Base-by-base conservation (phyloP, 2,888 invertebrate genomes). In the Nasonia oneida region DNA sequence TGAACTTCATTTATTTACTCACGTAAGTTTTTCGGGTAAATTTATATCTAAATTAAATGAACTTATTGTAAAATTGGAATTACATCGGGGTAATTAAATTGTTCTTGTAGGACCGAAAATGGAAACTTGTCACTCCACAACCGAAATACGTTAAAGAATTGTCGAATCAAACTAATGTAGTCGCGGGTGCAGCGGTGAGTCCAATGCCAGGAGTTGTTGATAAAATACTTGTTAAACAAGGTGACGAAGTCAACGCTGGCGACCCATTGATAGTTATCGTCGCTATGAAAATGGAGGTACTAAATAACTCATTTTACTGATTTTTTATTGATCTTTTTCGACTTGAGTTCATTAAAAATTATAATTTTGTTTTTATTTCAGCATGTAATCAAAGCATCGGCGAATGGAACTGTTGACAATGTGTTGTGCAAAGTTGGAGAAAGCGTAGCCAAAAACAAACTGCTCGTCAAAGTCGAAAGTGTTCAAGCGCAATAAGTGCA, bases 241-340 rank as follows among this genome's bases (percentile, higher is more conserved):
- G 98, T 0, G 97, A 98, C 90, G 89, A 92, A 90, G 98, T 99
- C 4, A 96, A 96, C 88, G 95, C 96, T 92, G 99, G 99, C 0
- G 98, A 99, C 92, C 96, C 97, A 0, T 94, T 99, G 3, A 96
- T 99, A 87, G 97, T 99, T 73, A 96, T 99, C 91, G 98, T 99
- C 88, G 99, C 99, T 0, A 99, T 99, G 99, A 99, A 99, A 95
- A 99, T 99, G 99, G 99, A 99, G 94, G 96, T 96, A 91, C 42
- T 15, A 18, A 47, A 61, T 18, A 75, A 74, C 74, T 23, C 78
- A 29, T 29, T 29, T 1, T 29, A 29, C 29, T 29, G 29, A 29
- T 5, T 29, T 23, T 77, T 75, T 75, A 78, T 23, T 33, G 23
- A 47, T 84, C 61, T 57, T 64, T 5, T n/a, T 29, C 75, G 47